These are phyloP conservation scores for Zeugodacus cucurbitae DNA, from an alignment of 1,140 invertebrate genomes.

Conservation along the genomic window DNA sequence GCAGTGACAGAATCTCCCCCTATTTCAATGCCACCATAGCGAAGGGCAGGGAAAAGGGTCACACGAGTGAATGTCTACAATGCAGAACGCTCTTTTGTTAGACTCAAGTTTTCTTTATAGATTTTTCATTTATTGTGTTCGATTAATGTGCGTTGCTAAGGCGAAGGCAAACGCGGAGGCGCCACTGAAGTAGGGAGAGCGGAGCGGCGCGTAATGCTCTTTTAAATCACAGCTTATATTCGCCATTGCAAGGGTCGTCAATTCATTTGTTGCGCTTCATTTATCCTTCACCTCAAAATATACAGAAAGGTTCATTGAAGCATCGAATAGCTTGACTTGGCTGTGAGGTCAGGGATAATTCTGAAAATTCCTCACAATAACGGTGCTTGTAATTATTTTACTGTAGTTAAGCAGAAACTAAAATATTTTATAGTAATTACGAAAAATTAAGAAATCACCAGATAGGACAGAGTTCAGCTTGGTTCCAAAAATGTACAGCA, in stretches of 20 bases:
- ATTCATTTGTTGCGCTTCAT: background rate
- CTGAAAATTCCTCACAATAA: background rate
- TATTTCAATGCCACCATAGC: background rate
- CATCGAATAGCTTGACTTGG: background rate
- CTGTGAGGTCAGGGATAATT: background rate
- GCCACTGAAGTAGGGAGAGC: background rate
- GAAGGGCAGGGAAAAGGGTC: background rate
- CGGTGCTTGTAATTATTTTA: no score
- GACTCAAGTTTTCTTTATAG: background rate
- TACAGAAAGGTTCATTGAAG: background rate
- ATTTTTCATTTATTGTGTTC: background rate
- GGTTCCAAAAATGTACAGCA: no score
- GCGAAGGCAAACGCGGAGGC: no score
- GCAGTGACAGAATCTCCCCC: background rate
- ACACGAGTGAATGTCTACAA: no score
- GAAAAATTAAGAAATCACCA: no score
- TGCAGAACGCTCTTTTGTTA: background rate
- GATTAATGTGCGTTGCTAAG: background rate
- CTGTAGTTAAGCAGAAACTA: no score
- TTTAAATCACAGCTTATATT: background rate
- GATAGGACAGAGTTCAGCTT: no score
- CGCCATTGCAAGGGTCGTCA: background rate
- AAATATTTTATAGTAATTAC: no score
- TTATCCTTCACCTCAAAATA: slow-evolving; percentile 25
- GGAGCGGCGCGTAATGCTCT: background rate